Conservation (phyloP, 2,113 vertebrate species). For the Nannospalax galili region DNA sequence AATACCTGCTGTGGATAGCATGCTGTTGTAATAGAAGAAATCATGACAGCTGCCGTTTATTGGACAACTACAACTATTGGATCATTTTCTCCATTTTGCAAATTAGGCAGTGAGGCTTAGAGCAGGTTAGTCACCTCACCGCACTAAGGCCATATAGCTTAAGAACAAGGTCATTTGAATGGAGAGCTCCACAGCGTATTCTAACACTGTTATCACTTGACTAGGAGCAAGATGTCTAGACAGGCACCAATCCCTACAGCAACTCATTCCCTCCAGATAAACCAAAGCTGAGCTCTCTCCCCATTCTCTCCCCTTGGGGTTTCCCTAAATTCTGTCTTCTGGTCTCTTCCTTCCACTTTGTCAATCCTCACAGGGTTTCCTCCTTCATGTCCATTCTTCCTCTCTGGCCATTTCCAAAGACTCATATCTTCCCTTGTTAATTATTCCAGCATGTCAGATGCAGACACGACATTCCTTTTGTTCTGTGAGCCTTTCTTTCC, state of each 20-base stretch:
- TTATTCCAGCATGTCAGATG: not conserved
- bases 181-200: rapidly evolving
- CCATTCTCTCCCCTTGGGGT: not conserved
- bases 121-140: not conserved
- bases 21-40: not conserved
- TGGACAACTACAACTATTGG: not conserved
- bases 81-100: not conserved
- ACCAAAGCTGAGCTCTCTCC: not conserved
- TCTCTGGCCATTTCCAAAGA: not conserved
- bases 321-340: not conserved
- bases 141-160: not conserved
- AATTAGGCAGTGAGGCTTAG: not conserved
- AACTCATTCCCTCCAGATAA: not conserved
- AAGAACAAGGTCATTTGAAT: not conserved
- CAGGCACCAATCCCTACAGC: too few relatives aligned
- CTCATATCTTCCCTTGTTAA: not conserved
- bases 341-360: not conserved
- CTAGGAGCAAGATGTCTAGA: not conserved
- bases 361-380: not conserved
- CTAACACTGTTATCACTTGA: not conserved
- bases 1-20: not conserved
- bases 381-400: not conserved
- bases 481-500: not conserved
- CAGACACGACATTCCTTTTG: not conserved
- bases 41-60: not conserved